These are phyloP conservation scores for Limnephilus auricula DNA, from an alignment of 2,888 invertebrate genomes.

Conservation along the genomic window DNA sequence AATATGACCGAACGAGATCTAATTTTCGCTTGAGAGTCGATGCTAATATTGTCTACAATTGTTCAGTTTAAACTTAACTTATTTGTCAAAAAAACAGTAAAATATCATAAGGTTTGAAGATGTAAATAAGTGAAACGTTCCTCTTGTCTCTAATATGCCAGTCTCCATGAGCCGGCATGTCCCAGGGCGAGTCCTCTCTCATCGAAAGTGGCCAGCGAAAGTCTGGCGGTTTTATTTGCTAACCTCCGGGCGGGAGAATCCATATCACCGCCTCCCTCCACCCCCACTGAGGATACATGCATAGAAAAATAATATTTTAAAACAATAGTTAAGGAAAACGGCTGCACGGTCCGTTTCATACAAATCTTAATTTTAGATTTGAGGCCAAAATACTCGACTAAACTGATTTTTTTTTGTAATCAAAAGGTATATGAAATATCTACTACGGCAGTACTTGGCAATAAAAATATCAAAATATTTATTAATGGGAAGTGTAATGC, in stretches of 20 bases:
- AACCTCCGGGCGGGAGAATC: slow-evolving; percentile 82
- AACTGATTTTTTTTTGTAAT: no score
- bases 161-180: slow-evolving; percentile 86
- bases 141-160: slow-evolving; percentile 57
- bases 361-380: no score
- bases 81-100: background rate
- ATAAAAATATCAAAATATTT: no score
- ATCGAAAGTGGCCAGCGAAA: slow-evolving; percentile 93
- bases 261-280: slow-evolving; percentile 65
- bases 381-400: no score
- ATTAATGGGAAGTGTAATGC: no score
- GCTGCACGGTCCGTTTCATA: no score
- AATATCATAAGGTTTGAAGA: background rate
- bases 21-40: no score
- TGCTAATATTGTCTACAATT: no score
- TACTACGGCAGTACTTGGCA: no score
- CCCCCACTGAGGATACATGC: slow-evolving; percentile 56
- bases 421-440: no score
- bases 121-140: background rate
- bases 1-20: no score
- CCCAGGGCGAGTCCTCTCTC: slow-evolving; percentile 92
- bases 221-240: slow-evolving; percentile 90
- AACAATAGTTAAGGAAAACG: slow-evolving; percentile 4
- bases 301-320: background rate
- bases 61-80: background rate